These are phyloP conservation scores for Streblospio benedicti DNA, from an alignment of 1,140 invertebrate species.

Conservation along the genomic window DNA sequence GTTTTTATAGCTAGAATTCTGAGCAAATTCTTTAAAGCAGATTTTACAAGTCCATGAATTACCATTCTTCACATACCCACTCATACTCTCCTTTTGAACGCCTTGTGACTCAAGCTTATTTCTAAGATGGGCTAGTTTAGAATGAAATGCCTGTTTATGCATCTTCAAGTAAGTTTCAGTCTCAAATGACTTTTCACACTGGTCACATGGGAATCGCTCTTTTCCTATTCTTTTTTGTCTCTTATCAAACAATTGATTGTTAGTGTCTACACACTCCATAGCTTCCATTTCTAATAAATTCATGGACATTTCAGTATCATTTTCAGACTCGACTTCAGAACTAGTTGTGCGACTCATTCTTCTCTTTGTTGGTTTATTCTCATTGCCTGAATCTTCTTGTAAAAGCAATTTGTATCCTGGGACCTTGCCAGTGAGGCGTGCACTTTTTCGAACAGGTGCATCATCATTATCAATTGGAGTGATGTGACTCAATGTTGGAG, in stretches of 20 bases:
- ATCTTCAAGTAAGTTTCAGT: slow-evolving; percentile 20
- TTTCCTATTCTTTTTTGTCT: neutral
- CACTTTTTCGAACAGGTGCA: neutral
- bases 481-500: neutral
- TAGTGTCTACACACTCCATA: neutral
- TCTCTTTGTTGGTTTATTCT: neutral
- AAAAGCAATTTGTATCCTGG: neutral
- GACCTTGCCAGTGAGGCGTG: slow-evolving; percentile 1
- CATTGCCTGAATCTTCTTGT: neutral
- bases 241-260: neutral
- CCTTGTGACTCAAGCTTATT: neutral
- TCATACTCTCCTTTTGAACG: neutral
- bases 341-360: neutral
- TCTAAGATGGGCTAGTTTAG: neutral
- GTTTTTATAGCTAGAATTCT: slow-evolving; percentile 85
- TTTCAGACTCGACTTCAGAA: neutral
- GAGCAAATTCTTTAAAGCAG: slow-evolving; percentile 58
- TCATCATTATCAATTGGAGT: neutral
- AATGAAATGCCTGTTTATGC: neutral
- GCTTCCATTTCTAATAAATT: neutral
- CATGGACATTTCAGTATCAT: neutral
- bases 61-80: neutral
- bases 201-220: slow-evolving; percentile 1
- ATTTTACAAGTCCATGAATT: slow-evolving; percentile 17
- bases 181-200: slow-evolving; percentile 12